Conservation (phyloP, 1,140 invertebrate genomes). For the Magallana gigas region DNA sequence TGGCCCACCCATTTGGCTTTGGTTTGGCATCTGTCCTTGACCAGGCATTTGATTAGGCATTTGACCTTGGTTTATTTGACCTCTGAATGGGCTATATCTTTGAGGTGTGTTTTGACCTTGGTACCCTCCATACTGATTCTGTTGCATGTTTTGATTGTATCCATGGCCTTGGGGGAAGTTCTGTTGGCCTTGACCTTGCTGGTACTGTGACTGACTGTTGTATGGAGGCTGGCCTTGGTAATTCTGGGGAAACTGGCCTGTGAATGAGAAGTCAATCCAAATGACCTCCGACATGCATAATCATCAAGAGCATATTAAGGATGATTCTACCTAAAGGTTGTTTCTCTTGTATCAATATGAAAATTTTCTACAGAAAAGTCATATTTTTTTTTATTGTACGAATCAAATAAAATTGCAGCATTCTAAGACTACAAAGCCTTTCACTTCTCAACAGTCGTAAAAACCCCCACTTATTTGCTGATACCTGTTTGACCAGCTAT, state of each 20-base stretch:
- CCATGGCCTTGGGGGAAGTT: constrained; percentile 64
- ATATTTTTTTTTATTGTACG: too few species aligned
- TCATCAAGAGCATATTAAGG: too few species aligned
- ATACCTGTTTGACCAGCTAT: too few species aligned
- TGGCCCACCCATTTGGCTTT: constrained; percentile 45
- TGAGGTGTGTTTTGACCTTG: constrained; percentile 58
- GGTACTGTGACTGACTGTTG: constrained; percentile 53
- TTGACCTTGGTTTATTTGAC: constrained; percentile 49
- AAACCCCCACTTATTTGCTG: too few species aligned
- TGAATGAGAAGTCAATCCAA: background rate
- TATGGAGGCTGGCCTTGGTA: constrained; percentile 59
- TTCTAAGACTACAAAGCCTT: too few species aligned
- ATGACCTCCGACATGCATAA: background rate
- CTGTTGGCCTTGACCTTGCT: constrained; percentile 64
- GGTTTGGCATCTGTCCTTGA: constrained; percentile 60
- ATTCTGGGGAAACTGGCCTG: constrained; percentile 60
- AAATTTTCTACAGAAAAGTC: too few species aligned
- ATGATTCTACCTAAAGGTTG: too few species aligned
- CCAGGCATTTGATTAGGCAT: constrained; percentile 53
- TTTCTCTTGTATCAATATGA: too few species aligned
- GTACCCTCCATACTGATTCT: constrained; percentile 66
- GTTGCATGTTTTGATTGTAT: constrained; percentile 62
- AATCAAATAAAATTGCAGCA: too few species aligned
- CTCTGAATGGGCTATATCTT: constrained; percentile 55
- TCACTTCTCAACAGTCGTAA: too few species aligned